Evolutionary conservation across 2,888 invertebrate genomes (phyloP).

Genomic region (Cerastis rubricosa): DNA sequence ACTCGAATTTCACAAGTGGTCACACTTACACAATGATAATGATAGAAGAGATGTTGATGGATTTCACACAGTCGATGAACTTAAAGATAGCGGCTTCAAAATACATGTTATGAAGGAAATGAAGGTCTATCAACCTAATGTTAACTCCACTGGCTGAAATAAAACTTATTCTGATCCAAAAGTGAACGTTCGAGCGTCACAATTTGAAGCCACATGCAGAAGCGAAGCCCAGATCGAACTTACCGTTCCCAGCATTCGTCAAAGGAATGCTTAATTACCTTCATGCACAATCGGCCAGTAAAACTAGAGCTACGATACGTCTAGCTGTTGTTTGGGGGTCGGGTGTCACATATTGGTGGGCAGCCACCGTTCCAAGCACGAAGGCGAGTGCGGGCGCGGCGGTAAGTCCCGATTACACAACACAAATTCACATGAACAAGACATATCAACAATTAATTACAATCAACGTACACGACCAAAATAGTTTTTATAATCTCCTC

Average conservation of each 20-base stretch:
- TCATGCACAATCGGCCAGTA: conserved; percentile 86
- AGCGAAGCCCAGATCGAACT: conserved; percentile 85
- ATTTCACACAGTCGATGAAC: conserved; percentile 25
- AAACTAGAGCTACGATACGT: conserved; percentile 86
- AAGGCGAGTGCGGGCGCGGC: conserved; percentile 89
- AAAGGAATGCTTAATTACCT: conserved; percentile 87
- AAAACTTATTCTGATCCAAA: conserved; percentile 55
- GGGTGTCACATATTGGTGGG: conserved; percentile 85
- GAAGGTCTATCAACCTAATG: conserved; percentile 25
- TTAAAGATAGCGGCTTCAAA: conserved; percentile 28
- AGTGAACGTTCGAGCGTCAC: conserved; percentile 64
- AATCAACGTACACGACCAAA: conserved; percentile 89
- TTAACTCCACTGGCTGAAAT: conserved; percentile 31
- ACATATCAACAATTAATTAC: conserved; percentile 85
- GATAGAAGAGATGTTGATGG: conserved; percentile 34
- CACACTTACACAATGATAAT: not conserved
- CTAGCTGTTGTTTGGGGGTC: conserved; percentile 83
- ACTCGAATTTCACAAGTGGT: conserved; percentile 31
- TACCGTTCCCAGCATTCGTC: conserved; percentile 87
- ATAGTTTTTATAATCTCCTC: conserved; percentile 87
- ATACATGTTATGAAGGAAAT: conserved; percentile 36
- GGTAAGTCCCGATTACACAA: conserved; percentile 86
- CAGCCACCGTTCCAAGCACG: conserved; percentile 86
- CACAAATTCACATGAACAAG: conserved; percentile 91
- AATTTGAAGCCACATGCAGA: conserved; percentile 69